Base-by-base conservation (phyloP, 2,113 vertebrate genomes). In the Heterotis niloticus region DNA sequence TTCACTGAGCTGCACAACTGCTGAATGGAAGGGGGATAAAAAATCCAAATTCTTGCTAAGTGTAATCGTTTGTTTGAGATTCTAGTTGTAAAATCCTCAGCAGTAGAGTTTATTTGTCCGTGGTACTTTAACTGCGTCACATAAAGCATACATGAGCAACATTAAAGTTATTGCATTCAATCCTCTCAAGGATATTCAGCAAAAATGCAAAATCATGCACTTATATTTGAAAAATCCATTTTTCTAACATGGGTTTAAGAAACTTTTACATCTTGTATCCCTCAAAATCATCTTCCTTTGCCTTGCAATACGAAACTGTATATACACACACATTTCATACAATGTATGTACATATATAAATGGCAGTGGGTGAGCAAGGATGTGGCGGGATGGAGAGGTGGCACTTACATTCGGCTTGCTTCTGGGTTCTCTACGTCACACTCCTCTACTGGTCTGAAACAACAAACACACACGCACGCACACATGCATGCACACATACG, bases 401-500 rank as follows among this genome's bases (percentile, higher is more conserved):
- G 67, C 82, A 95, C 97, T 98, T 93, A 98, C 97, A 98, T 99
- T 97, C 95, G 96, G 95, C 92, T 97, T 93, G 96, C 91, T 97
- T 96, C 92, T 87, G 92, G 90, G 91, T 88, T 90, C 91, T 96
- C 92, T 89, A 92, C 93, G 88, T 89, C 89, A 87, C 92, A 90
- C 89, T 94, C 88, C 91, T 92, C 92, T 94, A 92, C 91, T 91
- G 90, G 92, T 93, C 93, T 95, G 92, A 85, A 94, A 90, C 91
- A 82, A 87, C 57, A 78, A 74, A 67, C n/a, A n/a, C n/a, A n/a
- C n/a, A n/a, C n/a, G n/a, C n/a, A n/a, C n/a, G n/a, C n/a, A n/a
- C n/a, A n/a, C n/a, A n/a, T n/a, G n/a, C n/a, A n/a, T n/a, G n/a
- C n/a, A n/a, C n/a, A n/a, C n/a, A n/a, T n/a, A n/a, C n/a, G n/a